Evolutionary conservation across 2,888 invertebrate genomes (phyloP).

Genomic region (Parascotia fuliginaria): DNA sequence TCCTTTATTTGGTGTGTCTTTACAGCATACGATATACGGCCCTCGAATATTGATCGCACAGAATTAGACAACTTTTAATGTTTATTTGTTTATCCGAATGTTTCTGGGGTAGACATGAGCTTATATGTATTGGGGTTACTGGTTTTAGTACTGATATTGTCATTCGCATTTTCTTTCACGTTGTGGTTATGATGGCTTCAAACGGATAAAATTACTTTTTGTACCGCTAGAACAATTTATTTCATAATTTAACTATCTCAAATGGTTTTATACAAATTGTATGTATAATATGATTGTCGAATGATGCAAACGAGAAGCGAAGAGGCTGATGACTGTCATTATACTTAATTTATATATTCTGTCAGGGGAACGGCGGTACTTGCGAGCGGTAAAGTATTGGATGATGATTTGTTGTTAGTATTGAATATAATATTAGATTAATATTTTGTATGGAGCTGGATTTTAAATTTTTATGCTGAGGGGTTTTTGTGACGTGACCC

Average conservation of each 20-base stretch:
- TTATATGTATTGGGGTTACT: too few species aligned
- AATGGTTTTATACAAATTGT: conserved; percentile 56
- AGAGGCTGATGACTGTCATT: conserved; percentile 73
- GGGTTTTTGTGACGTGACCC: too few species aligned
- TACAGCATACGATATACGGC: conserved; percentile 49
- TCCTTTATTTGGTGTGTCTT: conserved; percentile 70
- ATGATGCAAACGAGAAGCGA: conserved; percentile 74
- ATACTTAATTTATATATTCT: conserved; percentile 78
- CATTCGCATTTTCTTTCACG: too few species aligned
- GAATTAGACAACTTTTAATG: conserved; percentile 35
- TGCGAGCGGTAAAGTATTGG: conserved; percentile 40
- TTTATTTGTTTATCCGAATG: conserved; percentile 9
- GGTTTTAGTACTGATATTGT: too few species aligned
- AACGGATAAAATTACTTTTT: conserved; percentile 27
- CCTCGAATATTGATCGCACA: conserved; percentile 45
- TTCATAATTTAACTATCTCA: conserved; percentile 49
- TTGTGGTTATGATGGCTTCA: too few species aligned
- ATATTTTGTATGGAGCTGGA: too few species aligned
- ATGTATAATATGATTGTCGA: conserved; percentile 63
- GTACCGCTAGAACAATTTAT: conserved; percentile 46
- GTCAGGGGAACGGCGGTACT: conserved; percentile 63
- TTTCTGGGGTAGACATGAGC: neutral
- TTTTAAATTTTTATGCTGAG: too few species aligned
- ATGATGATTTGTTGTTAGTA: neutral
- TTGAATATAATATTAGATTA: too few species aligned